A percentile compares a stretch with the other conserved stretches of the same genome.
Evolutionary conservation across 2,888 invertebrate genomes (phyloP).

Genomic region (Arge pagana): DNA sequence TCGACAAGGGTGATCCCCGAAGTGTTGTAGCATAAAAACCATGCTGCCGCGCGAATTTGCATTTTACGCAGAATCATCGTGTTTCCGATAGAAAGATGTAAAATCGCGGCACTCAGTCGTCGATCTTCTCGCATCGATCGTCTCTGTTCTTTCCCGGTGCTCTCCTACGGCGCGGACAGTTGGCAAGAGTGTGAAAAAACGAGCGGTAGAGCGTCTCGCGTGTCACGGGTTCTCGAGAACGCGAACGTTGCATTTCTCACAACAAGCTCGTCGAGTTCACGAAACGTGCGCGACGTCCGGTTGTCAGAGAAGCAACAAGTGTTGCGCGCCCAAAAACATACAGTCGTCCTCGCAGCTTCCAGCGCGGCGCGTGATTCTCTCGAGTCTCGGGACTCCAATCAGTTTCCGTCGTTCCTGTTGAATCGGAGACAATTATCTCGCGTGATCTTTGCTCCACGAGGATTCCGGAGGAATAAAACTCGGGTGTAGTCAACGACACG

Average conservation of each 20-base stretch:
- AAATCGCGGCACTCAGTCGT: no score
- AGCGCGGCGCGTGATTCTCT: no score
- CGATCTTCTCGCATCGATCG: no score
- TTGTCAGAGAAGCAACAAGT: not conserved
- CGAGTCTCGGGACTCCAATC: no score
- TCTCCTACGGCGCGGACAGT: no score
- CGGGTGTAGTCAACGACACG: constrained; percentile 9
- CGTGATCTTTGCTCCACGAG: not conserved
- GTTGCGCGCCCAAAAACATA: not conserved
- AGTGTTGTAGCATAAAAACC: no score
- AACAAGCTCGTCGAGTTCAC: not conserved
- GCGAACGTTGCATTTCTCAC: constrained; percentile 10
- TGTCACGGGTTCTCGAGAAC: constrained; percentile 16
- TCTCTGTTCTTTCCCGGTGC: no score
- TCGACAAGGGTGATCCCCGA: no score
- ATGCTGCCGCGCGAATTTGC: no score
- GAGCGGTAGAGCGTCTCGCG: not conserved
- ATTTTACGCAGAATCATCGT: no score
- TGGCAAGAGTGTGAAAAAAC: no score
- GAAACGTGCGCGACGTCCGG: not conserved
- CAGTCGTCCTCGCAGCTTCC: not conserved
- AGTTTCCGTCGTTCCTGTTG: not conserved
- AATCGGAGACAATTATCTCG: not conserved
- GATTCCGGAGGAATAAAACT: constrained; percentile 2
- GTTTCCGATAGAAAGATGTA: no score